Percentiles rank a stretch among this genome's conserved stretches.
Conservation (phyloP, 2,888 invertebrate species). For the Metalampra italica region DNA sequence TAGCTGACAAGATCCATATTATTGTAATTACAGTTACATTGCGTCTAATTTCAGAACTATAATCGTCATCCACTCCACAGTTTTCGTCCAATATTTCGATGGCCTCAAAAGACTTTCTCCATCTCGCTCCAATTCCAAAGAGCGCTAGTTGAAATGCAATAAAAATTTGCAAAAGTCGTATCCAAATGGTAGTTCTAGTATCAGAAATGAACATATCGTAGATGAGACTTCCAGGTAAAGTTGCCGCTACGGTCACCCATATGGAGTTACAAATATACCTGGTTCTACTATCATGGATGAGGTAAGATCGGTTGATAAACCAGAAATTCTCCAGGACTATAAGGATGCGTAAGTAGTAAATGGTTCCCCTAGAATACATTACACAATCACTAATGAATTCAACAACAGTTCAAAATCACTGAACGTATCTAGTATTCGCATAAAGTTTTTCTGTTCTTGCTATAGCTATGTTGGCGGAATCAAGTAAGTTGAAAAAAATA, state of each 20-base stretch:
- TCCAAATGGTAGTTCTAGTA: conserved; percentile 2
- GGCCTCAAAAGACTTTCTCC: conserved; percentile 23
- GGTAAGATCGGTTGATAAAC: conserved; percentile 44
- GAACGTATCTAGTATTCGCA: no score
- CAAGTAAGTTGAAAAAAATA: neutral
- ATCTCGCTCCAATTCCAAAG: conserved; percentile 24
- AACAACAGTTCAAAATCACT: no score
- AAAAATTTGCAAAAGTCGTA: conserved; percentile 24
- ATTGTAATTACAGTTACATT: conserved; percentile 17
- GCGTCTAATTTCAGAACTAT: conserved; percentile 18
- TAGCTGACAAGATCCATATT: conserved; percentile 21
- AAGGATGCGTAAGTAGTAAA: conserved; percentile 23
- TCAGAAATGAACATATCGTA: conserved; percentile 24
- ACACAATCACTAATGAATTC: no score
- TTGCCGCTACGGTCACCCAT: conserved; percentile 15
- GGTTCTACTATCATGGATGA: conserved; percentile 22
- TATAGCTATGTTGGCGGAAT: no score
- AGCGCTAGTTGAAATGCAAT: conserved; percentile 25
- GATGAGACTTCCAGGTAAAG: conserved; percentile 14
- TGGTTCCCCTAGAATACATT: conserved; percentile 17
- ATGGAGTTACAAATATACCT: conserved; percentile 32
- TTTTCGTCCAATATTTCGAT: conserved; percentile 40
- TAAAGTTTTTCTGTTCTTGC: no score
- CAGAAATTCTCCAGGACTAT: conserved; percentile 40
- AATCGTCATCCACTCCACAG: conserved; percentile 28